A percentile compares a stretch with the other conserved stretches of the same genome.
Conservation (phyloP, 64 coral and sea anemone species). For the Montipora foliosa region DNA sequence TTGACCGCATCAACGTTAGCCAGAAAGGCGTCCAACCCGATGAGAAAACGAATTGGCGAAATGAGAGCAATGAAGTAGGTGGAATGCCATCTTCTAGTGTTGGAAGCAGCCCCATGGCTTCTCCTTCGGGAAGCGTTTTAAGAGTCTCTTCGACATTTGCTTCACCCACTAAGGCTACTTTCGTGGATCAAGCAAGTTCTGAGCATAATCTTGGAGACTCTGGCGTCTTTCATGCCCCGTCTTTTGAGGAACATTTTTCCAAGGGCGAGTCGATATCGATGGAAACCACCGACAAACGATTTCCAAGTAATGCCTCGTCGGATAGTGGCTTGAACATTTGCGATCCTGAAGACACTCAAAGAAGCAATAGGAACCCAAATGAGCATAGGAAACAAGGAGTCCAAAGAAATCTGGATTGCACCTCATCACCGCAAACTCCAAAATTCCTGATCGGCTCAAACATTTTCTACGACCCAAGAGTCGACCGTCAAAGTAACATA, state of each 20-base stretch:
- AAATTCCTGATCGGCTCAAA: background rate
- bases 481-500: background rate
- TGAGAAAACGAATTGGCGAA: background rate
- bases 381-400: background rate
- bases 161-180: background rate
- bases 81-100: background rate
- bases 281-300: background rate
- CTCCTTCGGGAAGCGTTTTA: background rate
- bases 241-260: background rate
- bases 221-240: background rate
- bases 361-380: background rate
- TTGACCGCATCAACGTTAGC: background rate
- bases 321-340: conserved; percentile 44
- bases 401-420: background rate
- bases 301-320: conserved; percentile 21
- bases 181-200: background rate
- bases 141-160: background rate
- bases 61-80: background rate
- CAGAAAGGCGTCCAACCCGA: background rate
- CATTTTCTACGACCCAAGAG: conserved; percentile 30
- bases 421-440: background rate
- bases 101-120: background rate
- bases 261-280: background rate
- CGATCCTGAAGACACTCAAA: conserved; percentile 4
- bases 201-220: conserved; percentile 1